Evolutionary conservation across 2,888 invertebrate genomes (phyloP).

Genomic region (Malthinus flaveolus): DNA sequence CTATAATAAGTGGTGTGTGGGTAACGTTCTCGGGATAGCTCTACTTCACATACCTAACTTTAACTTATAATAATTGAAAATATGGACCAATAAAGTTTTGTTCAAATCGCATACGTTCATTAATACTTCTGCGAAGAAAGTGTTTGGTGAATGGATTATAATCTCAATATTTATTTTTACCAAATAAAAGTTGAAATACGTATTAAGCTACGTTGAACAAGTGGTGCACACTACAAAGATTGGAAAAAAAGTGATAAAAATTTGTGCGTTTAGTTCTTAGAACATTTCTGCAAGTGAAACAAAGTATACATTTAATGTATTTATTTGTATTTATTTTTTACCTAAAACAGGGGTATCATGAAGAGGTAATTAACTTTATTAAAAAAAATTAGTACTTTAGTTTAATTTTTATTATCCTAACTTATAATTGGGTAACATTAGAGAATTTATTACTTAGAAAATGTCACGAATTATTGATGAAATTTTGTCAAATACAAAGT

Average conservation of each 20-base stretch:
- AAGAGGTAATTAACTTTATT: not conserved
- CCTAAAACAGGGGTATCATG: slow-evolving; percentile 13
- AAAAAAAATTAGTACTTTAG: slow-evolving; percentile 1
- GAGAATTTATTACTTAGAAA: slow-evolving; percentile 1
- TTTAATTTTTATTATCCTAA: not conserved
- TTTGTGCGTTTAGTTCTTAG: slow-evolving; percentile 1
- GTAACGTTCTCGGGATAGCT: slow-evolving; percentile 25
- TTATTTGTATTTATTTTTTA: slow-evolving; percentile 33
- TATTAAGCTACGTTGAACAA: not conserved
- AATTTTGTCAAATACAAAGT: too few relatives aligned
- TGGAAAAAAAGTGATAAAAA: slow-evolving; percentile 5
- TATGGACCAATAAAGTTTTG: slow-evolving; percentile 29
- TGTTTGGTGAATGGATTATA: slow-evolving; percentile 20
- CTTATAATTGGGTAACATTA: not conserved
- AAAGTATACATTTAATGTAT: slow-evolving; percentile 32
- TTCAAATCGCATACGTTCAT: slow-evolving; percentile 8
- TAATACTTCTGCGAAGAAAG: slow-evolving; percentile 11
- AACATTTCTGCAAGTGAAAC: slow-evolving; percentile 15
- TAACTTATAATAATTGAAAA: slow-evolving; percentile 15
- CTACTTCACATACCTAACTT: slow-evolving; percentile 19
- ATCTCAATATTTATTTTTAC: slow-evolving; percentile 20
- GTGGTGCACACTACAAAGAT: slow-evolving; percentile 6
- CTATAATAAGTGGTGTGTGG: slow-evolving; percentile 32
- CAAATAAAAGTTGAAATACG: slow-evolving; percentile 28
- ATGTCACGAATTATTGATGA: not conserved